phyloP scores from a whole-genome alignment of 2,113 vertebrate species.

The Siphamia tubifer region DNA sequence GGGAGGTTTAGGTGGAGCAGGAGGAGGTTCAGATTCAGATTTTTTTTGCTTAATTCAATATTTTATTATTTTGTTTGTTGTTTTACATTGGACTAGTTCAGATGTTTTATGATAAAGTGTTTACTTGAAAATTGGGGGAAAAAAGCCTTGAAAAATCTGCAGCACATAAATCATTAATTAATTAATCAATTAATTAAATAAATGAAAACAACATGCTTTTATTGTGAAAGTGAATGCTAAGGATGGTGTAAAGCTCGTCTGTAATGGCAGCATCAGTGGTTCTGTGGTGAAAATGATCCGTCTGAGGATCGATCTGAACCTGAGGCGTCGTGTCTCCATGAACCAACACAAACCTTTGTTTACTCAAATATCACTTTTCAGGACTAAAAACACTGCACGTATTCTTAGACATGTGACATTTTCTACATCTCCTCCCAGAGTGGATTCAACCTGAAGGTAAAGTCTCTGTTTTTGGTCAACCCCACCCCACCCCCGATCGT shows the following conservation, averaged over 20 bases:
- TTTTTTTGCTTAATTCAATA: too few species aligned
- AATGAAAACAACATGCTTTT: conserved; percentile 44
- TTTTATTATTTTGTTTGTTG: too few species aligned
- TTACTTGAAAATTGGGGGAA: too few species aligned
- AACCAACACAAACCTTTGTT: neutral
- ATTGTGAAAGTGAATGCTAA: conserved; percentile 30
- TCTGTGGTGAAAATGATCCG: conserved; percentile 15
- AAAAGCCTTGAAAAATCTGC: too few species aligned
- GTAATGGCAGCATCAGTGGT: neutral
- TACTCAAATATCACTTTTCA: neutral
- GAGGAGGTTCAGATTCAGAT: too few species aligned
- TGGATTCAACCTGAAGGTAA: neutral
- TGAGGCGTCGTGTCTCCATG: neutral
- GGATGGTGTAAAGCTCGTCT: neutral
- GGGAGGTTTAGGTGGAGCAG: too few species aligned
- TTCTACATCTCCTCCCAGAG: neutral
- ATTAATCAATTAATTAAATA: too few species aligned
- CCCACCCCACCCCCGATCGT: neutral
- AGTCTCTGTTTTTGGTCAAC: neutral
- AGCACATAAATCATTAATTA: too few species aligned
- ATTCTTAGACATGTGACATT: neutral
- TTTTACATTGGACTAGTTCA: too few species aligned
- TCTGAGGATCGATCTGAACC: conserved; percentile 4
- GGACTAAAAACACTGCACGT: neutral
- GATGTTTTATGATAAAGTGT: too few species aligned